phyloP scores from a whole-genome alignment of 2,113 vertebrate species.

The Camelus bactrianus region DNA sequence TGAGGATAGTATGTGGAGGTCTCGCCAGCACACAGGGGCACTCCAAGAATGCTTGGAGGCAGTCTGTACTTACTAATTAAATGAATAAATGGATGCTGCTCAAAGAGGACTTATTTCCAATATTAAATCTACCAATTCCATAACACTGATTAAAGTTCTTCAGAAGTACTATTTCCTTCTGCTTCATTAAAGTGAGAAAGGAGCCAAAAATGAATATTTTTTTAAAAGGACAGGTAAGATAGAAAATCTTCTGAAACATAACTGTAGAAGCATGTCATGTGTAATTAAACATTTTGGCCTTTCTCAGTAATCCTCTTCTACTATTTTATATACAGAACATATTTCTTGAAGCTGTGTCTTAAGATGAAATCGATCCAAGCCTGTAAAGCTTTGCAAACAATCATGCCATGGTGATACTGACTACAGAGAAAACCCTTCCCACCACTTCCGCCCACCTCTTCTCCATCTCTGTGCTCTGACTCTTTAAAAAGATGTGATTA shows the following conservation, averaged over 20 bases:
- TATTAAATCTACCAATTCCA: neutral
- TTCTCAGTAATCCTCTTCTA: slow-evolving; percentile 44
- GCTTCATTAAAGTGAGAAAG: slow-evolving; percentile 8
- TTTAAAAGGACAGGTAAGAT: neutral
- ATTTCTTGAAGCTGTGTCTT: slow-evolving; percentile 57
- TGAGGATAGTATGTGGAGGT: rapidly evolving
- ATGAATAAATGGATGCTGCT: neutral
- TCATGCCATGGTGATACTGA: neutral
- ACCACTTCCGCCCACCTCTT: neutral
- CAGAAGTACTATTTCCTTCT: neutral
- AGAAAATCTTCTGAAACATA: slow-evolving; percentile 3
- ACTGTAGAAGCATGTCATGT: neutral
- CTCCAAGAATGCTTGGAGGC: neutral
- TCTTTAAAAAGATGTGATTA: neutral
- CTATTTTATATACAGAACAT: neutral
- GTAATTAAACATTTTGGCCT: slow-evolving; percentile 10
- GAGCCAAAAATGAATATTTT: neutral
- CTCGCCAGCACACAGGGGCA: neutral
- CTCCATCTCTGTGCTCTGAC: neutral
- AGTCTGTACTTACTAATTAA: neutral
- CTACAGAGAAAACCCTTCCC: neutral
- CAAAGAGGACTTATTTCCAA: neutral
- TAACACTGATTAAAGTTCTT: neutral
- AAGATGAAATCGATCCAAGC: slow-evolving; percentile 55
- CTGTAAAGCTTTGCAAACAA: neutral